Conservation (phyloP, 2,888 invertebrate genomes). For the Phaedon cochleariae region DNA sequence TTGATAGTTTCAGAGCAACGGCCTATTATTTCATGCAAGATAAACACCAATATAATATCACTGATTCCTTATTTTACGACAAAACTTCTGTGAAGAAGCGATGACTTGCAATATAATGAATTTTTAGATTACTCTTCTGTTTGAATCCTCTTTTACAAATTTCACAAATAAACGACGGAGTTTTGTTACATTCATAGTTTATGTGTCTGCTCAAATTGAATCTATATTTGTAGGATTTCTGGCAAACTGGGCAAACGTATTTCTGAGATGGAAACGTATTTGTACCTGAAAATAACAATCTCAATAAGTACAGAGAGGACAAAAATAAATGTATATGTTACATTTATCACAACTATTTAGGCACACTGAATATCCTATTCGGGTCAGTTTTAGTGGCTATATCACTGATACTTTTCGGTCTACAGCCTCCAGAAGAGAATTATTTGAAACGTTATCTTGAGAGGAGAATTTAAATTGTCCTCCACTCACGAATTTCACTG, state of each 20-base stretch:
- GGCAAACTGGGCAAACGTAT: slow-evolving; percentile 31
- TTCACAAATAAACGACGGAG: slow-evolving; percentile 21
- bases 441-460: too few relatives aligned
- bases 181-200: slow-evolving; percentile 35
- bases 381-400: too few relatives aligned
- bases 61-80: too few relatives aligned
- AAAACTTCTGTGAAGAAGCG: not conserved
- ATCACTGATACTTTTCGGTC: too few relatives aligned
- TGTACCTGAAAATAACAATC: not conserved
- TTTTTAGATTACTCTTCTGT: slow-evolving; percentile 44
- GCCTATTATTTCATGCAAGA: too few relatives aligned
- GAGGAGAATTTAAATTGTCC: too few relatives aligned
- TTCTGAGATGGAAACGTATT: not conserved
- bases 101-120: slow-evolving; percentile 29
- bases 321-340: not conserved
- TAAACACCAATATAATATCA: too few relatives aligned
- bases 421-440: too few relatives aligned
- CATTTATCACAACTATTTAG: too few relatives aligned
- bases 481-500: too few relatives aligned
- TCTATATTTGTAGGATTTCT: slow-evolving; percentile 32
- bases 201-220: slow-evolving; percentile 30
- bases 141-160: slow-evolving; percentile 21
- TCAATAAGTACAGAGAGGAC: not conserved
- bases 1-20: too few relatives aligned
- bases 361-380: too few relatives aligned